Evolutionary conservation across 2,113 vertebrate genomes (phyloP).

Genomic region (Tetraodon nigroviridis): DNA sequence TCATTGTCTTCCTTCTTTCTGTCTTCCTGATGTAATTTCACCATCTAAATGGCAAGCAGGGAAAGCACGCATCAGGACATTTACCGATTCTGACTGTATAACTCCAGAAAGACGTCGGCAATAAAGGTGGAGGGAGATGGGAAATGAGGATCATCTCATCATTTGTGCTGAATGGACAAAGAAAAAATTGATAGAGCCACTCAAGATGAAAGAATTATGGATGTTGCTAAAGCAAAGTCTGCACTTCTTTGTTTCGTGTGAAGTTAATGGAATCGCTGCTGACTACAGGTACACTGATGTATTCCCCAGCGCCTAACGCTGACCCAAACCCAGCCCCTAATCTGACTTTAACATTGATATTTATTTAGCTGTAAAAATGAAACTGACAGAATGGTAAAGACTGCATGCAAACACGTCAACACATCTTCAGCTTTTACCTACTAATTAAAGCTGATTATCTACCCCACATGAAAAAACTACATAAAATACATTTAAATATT

Average conservation of each 20-base stretch:
- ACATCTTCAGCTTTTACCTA: no score
- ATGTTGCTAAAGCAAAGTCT: not conserved
- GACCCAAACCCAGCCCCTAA: no score
- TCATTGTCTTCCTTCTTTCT: slow-evolving; percentile 42
- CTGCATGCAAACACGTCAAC: no score
- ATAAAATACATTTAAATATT: no score
- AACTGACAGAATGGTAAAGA: no score
- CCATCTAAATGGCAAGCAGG: slow-evolving; percentile 19
- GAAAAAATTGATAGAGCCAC: slow-evolving; percentile 3
- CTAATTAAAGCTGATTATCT: no score
- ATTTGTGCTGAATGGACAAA: slow-evolving; percentile 3
- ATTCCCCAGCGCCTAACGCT: no score
- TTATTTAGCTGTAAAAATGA: no score
- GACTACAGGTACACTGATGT: no score
- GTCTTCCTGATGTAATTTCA: slow-evolving; percentile 37
- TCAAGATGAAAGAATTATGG: not conserved
- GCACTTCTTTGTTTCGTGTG: not conserved
- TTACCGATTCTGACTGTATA: slow-evolving; percentile 24
- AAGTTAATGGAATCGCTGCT: not conserved
- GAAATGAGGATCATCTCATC: slow-evolving; percentile 9
- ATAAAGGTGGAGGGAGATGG: slow-evolving; percentile 9
- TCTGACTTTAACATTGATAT: no score
- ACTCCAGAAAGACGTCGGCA: slow-evolving; percentile 11
- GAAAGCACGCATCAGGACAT: slow-evolving; percentile 8
- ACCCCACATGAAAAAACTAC: no score